Base-by-base conservation (phyloP, 2,113 vertebrate species). In the Sylvia atricapilla region DNA sequence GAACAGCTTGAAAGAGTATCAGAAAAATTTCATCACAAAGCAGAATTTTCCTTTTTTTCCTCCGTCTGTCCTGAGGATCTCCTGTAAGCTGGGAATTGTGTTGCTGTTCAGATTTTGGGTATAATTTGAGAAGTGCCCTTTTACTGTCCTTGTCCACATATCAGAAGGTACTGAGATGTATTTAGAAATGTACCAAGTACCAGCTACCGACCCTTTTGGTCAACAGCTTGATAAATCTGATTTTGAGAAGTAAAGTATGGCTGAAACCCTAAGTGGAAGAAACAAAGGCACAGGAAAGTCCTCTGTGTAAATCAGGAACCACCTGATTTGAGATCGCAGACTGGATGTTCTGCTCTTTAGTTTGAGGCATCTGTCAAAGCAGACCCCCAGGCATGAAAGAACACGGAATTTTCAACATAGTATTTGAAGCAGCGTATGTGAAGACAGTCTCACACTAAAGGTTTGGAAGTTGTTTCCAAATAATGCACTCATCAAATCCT, bases 381-480 rank as follows among this genome's bases (percentile, higher is more conserved):
- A 87, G 47, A n/a, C 6, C 5, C 13, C 13, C 23, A 75, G 35
- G 37, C 59, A 37, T 55, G 37, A 77, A 84, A 58, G 28, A 80
- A 62, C 41, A 25, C 15, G 9, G 31, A 77, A 25, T 33, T 78
- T 89, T 73, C 76, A 50, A 37, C 23, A 13, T 0, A 1, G 5
- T 74, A n/a, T 85, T 91, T 82, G 74, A 52, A 84, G 59, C 10
- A 37, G 44, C n/a, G 7, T 35, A 22, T 25, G 20, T 91, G 55
- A 78, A 94, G 37, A 59, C 15, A 70, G 10, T 82, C 60, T 15
- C 55, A 46, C 20, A 24, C 17, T 75, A 31, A 41, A 44, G 11
- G 35, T 73, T 74, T 93, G 58, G 41, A 82, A 90, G 39, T 41
- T 88, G 33, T 80, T 94, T 90, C 76, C 76, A 35, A 89, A 59